Conservation (phyloP, 1,140 invertebrate species). For the Piezodorus guildinii region DNA sequence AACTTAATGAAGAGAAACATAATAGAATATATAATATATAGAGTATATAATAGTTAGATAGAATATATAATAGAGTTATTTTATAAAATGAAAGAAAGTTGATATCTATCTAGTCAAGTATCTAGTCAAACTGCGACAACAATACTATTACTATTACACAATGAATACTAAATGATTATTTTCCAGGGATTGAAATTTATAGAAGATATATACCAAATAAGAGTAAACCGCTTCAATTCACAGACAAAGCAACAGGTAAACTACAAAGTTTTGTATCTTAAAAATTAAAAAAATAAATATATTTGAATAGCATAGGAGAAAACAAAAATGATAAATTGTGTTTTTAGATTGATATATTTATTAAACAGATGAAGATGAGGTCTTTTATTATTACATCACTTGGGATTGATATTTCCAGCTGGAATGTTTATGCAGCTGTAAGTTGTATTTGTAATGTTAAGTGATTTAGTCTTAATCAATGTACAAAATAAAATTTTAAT, state of each 20-base stretch:
- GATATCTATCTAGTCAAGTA: no score
- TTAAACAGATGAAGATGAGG: conserved; percentile 1
- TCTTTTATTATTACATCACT: background rate
- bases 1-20: no score
- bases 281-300: background rate
- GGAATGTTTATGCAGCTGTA: background rate
- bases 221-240: background rate
- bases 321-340: background rate
- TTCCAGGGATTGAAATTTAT: background rate
- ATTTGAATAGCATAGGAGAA: background rate
- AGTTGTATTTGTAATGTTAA: background rate
- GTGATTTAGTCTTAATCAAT: background rate
- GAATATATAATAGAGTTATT: no score
- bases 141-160: background rate
- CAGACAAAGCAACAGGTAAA: background rate
- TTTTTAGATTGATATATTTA: background rate
- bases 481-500: no score
- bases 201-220: background rate
- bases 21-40: no score
- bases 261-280: background rate
- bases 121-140: no score
- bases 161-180: background rate
- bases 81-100: no score
- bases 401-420: background rate
- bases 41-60: no score